Base-by-base conservation (phyloP, 2,888 invertebrate genomes). In the Abscondita cerata region DNA sequence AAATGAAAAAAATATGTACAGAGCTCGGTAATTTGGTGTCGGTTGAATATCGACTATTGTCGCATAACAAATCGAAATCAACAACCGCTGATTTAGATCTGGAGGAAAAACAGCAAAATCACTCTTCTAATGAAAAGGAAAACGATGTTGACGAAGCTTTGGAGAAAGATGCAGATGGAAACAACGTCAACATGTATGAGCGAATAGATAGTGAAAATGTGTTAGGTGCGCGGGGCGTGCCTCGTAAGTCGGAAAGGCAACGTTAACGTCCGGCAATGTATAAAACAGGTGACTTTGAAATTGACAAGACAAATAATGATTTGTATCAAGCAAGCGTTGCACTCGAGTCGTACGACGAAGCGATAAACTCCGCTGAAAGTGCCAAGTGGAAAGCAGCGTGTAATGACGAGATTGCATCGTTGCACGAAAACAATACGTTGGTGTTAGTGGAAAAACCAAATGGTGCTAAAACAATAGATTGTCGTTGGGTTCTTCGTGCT, bases 311-410 rank as follows among this genome's bases (percentile, higher is more conserved):
- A 31, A 31, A 31, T 31, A 9, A 31, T 31, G 5, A 4, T 4
- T 31, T 31, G 31, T 31, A 31, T 31, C 31, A 31, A 31, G 31
- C 9, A 6, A 31, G 44, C 19, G 19, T 44, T 44, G 18, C 44
- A 19, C 44, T 19, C 18, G 18, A 19, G 44, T 44, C 44, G 44
- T 48, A 25, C 48, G 33, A 48, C 33, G 31, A 48, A 13, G 48
- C 48, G 25, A 48, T 48, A 25, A 48, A 33, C 6, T 59, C 53
- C 2, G n/a, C 8, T 46, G 51, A 63, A 33, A 33, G 16, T 20
- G 34, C 51, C 9, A 40, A 65, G 16, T 65, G 65, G 62, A 54
- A 58, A 52, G 40, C 58, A 31, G 67, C 65, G 2, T 63, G 62
- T 59, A 52, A 67, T 25, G 64, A 65, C 19, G 64, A 66, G 48